A percentile compares a stretch with the other conserved stretches of the same genome.
These are phyloP conservation scores for Pseudanteris insignis DNA, from an alignment of 2,888 invertebrate genomes.

Conservation along the genomic window DNA sequence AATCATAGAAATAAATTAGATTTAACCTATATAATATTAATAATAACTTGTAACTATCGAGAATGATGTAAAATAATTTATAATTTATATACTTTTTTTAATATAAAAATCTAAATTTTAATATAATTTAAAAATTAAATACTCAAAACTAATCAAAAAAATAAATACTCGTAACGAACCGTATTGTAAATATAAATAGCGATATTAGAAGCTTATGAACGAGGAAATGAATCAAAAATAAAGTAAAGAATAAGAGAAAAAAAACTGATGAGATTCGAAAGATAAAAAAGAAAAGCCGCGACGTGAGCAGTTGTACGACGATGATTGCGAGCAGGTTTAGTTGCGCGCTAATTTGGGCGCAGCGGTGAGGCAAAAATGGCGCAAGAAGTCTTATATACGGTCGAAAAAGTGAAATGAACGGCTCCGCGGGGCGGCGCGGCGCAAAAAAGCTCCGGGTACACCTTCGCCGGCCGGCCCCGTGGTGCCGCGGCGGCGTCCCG, in stretches of 20 bases:
- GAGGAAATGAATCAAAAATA: too few species aligned
- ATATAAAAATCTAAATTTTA: too few species aligned
- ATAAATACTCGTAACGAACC: background rate
- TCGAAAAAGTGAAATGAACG: conserved; percentile 51
- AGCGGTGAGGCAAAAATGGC: conserved; percentile 46
- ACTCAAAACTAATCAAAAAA: too few species aligned
- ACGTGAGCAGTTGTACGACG: conserved; percentile 19
- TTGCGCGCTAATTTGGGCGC: conserved; percentile 42
- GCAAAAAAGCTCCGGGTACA: conserved; percentile 63
- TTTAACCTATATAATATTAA: too few species aligned
- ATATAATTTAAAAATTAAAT: too few species aligned
- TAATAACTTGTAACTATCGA: too few species aligned
- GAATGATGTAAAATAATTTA: too few species aligned
- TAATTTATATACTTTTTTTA: too few species aligned
- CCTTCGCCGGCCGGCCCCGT: conserved; percentile 65
- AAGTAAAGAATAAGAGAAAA: background rate
- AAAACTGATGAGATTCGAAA: background rate
- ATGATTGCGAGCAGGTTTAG: conserved; percentile 28
- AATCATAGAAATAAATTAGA: too few species aligned
- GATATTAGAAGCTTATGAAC: too few species aligned
- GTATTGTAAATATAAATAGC: background rate
- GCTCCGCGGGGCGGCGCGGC: conserved; percentile 47
- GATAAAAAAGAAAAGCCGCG: background rate
- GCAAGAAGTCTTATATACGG: conserved; percentile 36
- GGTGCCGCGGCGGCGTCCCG: conserved; percentile 63